These are phyloP conservation scores for Machimus atricapillus DNA, from an alignment of 2,888 invertebrate species.

Conservation along the genomic window DNA sequence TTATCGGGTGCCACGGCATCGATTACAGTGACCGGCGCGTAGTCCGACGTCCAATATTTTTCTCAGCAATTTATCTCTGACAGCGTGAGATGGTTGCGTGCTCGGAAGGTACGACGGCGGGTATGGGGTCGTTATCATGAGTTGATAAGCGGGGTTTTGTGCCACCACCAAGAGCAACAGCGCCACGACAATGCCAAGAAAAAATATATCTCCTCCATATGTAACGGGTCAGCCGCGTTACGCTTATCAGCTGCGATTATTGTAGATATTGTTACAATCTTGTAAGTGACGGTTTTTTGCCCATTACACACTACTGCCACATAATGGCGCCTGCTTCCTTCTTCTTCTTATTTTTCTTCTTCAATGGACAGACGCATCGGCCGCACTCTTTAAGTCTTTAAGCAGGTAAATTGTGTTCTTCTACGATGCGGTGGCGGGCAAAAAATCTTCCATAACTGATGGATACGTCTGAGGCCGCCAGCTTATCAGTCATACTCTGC, in stretches of 20 bases:
- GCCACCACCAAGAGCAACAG: not conserved
- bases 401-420: not conserved
- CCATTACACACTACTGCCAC: not conserved
- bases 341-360: not conserved
- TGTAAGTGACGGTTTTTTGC: not conserved
- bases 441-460: not conserved
- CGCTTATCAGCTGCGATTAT: not conserved
- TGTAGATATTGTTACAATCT: not conserved
- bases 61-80: not conserved
- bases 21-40: not conserved
- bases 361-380: not conserved
- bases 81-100: conserved; percentile 1
- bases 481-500: conserved; percentile 22
- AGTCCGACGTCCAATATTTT: not conserved
- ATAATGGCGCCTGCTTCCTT: not conserved
- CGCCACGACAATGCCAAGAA: not conserved
- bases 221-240: not conserved
- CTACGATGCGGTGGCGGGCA: not conserved
- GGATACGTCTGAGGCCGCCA: not conserved
- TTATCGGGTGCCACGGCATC: not conserved
- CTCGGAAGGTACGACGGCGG: not conserved
- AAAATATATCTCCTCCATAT: not conserved
- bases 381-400: not conserved
- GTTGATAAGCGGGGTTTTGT: not conserved
- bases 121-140: not conserved